A percentile compares a stretch with the other conserved stretches of the same genome.
Evolutionary conservation across 92 coral and sea anemone genomes (phyloP).

Genomic region (Bergia sp.): DNA sequence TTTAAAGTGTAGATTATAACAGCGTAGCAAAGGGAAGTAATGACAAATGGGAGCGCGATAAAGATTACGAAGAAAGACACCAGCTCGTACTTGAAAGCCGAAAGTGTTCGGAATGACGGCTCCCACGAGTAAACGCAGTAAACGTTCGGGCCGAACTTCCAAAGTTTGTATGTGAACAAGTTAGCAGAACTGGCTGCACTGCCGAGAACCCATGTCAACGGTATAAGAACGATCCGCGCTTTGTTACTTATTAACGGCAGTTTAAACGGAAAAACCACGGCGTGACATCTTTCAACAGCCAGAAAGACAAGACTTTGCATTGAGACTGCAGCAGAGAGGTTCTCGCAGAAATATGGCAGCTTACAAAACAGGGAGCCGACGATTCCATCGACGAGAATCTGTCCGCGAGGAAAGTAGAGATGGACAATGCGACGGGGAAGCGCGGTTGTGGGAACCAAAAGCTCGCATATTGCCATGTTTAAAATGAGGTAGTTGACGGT

Average conservation of each 20-base stretch:
- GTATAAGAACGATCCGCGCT: slow-evolving; percentile 14
- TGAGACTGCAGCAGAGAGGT: slow-evolving; percentile 41
- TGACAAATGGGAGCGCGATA: slow-evolving; percentile 23
- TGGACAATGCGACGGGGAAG: slow-evolving; percentile 32
- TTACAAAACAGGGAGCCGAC: slow-evolving; percentile 22
- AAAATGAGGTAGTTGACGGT: slow-evolving; percentile 35
- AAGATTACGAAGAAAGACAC: slow-evolving; percentile 13
- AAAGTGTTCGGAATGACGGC: not conserved
- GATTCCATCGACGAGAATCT: not conserved
- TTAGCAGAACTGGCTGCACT: slow-evolving; percentile 27
- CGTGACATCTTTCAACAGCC: slow-evolving; percentile 37
- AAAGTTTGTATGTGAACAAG: slow-evolving; percentile 19
- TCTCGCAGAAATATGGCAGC: slow-evolving; percentile 29
- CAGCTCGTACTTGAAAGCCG: slow-evolving; percentile 32
- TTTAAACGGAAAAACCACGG: slow-evolving; percentile 38
- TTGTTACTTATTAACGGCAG: slow-evolving; percentile 14
- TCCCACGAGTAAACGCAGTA: slow-evolving; percentile 22
- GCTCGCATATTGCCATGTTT: slow-evolving; percentile 41
- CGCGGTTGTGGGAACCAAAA: slow-evolving; percentile 11
- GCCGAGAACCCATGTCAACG: slow-evolving; percentile 24
- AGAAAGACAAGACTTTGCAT: slow-evolving; percentile 41
- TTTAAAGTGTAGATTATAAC: slow-evolving; percentile 29
- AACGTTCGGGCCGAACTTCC: not conserved
- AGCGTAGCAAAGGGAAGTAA: slow-evolving; percentile 8
- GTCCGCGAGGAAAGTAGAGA: not conserved